Evolutionary conservation across 1,140 invertebrate genomes (phyloP).

Genomic region (Brachionus paranguensis): DNA sequence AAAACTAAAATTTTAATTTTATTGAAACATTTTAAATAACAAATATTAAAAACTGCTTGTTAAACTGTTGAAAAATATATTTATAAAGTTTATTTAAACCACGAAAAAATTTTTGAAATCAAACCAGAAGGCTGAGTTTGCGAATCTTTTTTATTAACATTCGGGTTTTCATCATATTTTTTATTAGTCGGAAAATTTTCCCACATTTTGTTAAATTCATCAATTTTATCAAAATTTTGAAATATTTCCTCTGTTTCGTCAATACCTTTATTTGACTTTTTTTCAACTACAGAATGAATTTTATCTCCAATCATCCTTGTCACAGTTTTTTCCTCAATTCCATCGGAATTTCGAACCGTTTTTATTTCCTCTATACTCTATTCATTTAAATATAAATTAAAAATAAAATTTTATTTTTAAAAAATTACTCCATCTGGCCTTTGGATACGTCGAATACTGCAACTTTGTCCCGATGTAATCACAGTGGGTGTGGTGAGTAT

Average conservation of each 20-base stretch:
- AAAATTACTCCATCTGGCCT: conserved; percentile 32
- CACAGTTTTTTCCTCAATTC: conserved; percentile 8
- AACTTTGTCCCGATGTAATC: neutral
- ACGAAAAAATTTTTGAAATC: conserved; percentile 14
- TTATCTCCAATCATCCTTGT: conserved; percentile 35
- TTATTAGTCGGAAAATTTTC: neutral
- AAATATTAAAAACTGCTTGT: neutral
- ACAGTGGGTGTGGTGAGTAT: neutral
- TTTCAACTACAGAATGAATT: conserved; percentile 17
- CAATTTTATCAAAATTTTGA: conserved; percentile 23
- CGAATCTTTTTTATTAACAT: neutral
- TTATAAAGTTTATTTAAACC: neutral
- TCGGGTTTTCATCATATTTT: neutral
- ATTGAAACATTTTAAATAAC: neutral
- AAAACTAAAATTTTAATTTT: neutral
- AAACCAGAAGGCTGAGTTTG: neutral
- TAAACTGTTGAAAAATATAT: neutral
- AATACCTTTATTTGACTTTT: neutral
- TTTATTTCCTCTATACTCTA: conserved; percentile 33
- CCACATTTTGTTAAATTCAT: conserved; percentile 28
- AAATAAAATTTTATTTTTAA: neutral
- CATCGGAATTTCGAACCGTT: conserved; percentile 24
- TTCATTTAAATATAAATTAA: neutral
- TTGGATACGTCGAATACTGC: conserved; percentile 18
- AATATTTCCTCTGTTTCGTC: conserved; percentile 34